Base-by-base conservation (phyloP, 2,888 invertebrate species). In the Strigamia crassipes region DNA sequence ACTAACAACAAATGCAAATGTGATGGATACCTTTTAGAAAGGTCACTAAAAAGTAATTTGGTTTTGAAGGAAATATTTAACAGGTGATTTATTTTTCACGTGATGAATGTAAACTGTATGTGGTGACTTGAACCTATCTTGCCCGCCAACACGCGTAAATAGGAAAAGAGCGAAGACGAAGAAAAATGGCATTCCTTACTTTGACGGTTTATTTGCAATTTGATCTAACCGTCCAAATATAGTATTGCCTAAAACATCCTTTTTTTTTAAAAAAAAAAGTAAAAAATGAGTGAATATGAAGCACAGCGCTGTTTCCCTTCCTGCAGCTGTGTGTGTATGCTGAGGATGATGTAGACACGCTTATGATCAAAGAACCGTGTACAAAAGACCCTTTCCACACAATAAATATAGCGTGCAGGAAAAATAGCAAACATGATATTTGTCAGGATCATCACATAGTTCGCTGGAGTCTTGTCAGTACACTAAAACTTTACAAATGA, bases 151-250 rank as follows among this genome's bases (percentile, higher is more conserved):
- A 66, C 66, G 23, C 66, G 66, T 66, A 66, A 66, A 23, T 66
- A 66, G 66, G 66, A 66, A 66, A 66, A 66, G 23, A 41, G 78
- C 38, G 21, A 81, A 66, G 81, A 81, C 81, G 81, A 81, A 81
- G 81, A 81, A 61, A 81, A 81, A 81, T 81, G 46, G 42, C 81
- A 81, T 81, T 81, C 81, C 42, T 81, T 61, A 46, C 42, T 61
- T 13, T 31, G 61, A 56, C 66, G 42, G 81, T 81, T 81, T 81
- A 42, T 81, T 81, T 81, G 61, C 61, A 56, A 66, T 81, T 81
- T 81, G 81, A 81, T 81, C 73, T 31, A 66, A 34, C 81, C 34
- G n/a, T 38, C 81, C 66, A 81, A 66, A 81, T 61, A 61, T 66
- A 81, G 81, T 13, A 2, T 66, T 81, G 61, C 31, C 73, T 27